Evolutionary conservation across 1,140 invertebrate species (phyloP).

Genomic region (Steinernema feltiae): DNA sequence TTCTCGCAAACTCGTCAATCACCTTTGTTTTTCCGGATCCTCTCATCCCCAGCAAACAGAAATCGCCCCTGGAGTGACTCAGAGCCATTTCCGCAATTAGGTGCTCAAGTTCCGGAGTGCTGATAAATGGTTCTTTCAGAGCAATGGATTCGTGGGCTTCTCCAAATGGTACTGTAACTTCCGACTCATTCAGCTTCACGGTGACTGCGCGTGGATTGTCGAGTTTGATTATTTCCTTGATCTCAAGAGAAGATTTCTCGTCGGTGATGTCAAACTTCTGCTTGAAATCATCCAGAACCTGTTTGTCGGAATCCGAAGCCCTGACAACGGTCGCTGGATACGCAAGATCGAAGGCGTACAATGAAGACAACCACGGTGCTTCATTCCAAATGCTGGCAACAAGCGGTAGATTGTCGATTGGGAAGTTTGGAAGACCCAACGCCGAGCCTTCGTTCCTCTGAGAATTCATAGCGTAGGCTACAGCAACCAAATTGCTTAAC

Average conservation of each 20-base stretch:
- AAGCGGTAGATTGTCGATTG: slow-evolving; percentile 71
- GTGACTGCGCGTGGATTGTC: neutral
- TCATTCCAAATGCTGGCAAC: slow-evolving; percentile 71
- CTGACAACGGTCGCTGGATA: slow-evolving; percentile 66
- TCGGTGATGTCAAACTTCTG: neutral
- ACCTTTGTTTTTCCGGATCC: slow-evolving; percentile 74
- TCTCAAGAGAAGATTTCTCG: neutral
- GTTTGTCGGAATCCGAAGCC: neutral
- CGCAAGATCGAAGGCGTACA: slow-evolving; percentile 68
- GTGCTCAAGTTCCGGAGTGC: slow-evolving; percentile 73
- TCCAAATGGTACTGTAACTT: neutral
- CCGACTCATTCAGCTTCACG: neutral
- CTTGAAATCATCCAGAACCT: no score
- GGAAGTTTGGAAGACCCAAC: slow-evolving; percentile 79
- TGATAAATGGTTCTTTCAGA: slow-evolving; percentile 62
- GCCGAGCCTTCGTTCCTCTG: slow-evolving; percentile 64
- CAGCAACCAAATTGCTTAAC: slow-evolving; percentile 69
- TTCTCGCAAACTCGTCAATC: slow-evolving; percentile 70
- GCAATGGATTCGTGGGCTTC: neutral
- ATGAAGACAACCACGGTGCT: slow-evolving; percentile 66
- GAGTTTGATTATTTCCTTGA: neutral
- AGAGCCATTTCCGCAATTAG: slow-evolving; percentile 73
- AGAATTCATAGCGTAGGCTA: slow-evolving; percentile 70
- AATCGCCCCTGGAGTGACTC: slow-evolving; percentile 71
- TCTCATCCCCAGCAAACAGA: slow-evolving; percentile 77